Evolutionary conservation across 2,113 vertebrate species (phyloP).

Genomic region (Astur gentilis): DNA sequence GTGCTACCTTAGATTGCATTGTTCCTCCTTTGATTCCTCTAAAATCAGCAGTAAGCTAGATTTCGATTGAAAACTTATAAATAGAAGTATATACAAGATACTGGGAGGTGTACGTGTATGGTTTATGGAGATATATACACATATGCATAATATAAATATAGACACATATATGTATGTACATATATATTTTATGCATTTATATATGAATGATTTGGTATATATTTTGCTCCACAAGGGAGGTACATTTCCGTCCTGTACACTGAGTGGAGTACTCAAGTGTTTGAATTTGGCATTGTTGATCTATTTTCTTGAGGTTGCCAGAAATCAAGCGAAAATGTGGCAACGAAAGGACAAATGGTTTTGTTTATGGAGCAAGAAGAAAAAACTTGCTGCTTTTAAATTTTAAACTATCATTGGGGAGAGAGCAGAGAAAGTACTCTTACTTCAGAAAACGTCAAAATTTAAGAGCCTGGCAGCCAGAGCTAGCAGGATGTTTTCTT

Average conservation of each 20-base stretch:
- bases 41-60: not conserved
- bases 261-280: not conserved
- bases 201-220: not conserved
- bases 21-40: not conserved
- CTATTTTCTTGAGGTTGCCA: not conserved
- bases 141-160: not conserved
- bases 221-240: not conserved
- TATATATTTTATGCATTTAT: not conserved
- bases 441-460: not conserved
- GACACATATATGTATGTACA: rapidly evolving
- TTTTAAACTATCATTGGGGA: not conserved
- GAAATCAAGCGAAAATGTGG: not conserved
- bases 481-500: not conserved
- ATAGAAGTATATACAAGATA: not conserved
- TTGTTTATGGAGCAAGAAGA: not conserved
- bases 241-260: not conserved
- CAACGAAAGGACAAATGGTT: not conserved
- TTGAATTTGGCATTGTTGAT: not conserved
- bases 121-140: not conserved
- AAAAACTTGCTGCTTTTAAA: not conserved
- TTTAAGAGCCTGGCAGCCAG: not conserved
- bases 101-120: not conserved
- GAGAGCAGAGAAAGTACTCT: not conserved
- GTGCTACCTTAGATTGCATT: not conserved
- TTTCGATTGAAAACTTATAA: not conserved